Evolutionary conservation across 2,888 invertebrate genomes (phyloP), one percentile per base, ranked within the genome.

Genomic region (Tubulanus polymorphus): DNA sequence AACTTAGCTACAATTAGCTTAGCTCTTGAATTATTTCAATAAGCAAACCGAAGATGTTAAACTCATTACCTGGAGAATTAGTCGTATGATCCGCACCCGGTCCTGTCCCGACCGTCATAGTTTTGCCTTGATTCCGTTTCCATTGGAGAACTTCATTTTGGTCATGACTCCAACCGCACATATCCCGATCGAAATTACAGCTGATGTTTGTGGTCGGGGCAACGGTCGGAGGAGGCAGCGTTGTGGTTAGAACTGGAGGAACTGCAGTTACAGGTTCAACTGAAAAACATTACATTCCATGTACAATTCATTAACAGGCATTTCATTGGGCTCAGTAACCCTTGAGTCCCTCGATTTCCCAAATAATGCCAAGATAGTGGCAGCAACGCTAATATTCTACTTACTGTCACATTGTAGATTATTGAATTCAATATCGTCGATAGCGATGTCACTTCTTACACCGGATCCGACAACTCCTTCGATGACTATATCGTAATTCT

Each of bases 131-230:
- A 41, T 65, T 56, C 55, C 68, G 54, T 20, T 46, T 53, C 73
- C 73, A 73, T 59, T 70, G 64, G 66, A 69, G 70, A 27, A 66
- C 60, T 47, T 71, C 70, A 28, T 47, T 55, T 12, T 35, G 51
- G 3, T 53, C 56, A 20, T 53, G 46, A 26, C 63, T 66, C 45
- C 67, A 74, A 51, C 64, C 71, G 63, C 72, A 73, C 20, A 64
- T 54, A 45, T 68, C 69, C 15, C 65, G 65, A 47, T 73, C 73
- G 63, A 73, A 73, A 53, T 72, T 70, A 65, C 73, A 73, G 6
- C 15, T 25, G 23, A 48, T 61, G 3, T 41, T 41, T 41, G 5
- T 5, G 23, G 23, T 41, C 15, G 41, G 41, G 6, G 41, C 15
- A 5, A 41, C 5, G 5, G 41, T 41, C 15, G 15, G n/a, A n/a